phyloP scores from a whole-genome alignment of 2,888 invertebrate genomes.

The Epistrophe eligans region DNA sequence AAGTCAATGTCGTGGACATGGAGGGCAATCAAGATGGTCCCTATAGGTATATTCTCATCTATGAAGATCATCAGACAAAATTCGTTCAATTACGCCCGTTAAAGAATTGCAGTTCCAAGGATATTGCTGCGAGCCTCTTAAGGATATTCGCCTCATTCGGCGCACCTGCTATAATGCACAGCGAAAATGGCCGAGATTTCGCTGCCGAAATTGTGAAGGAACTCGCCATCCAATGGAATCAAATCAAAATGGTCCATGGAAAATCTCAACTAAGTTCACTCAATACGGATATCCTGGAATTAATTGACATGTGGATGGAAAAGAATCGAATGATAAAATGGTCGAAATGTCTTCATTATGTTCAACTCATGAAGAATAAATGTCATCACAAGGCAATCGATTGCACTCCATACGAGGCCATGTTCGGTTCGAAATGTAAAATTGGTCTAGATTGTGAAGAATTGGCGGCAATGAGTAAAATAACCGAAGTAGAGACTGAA shows the following conservation, averaged over 20 bases:
- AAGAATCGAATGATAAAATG: background rate
- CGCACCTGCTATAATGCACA: background rate
- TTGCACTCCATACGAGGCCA: constrained; percentile 9
- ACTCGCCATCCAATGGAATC: background rate
- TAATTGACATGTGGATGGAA: constrained; percentile 6
- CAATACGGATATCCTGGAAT: background rate
- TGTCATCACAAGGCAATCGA: background rate
- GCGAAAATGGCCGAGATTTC: constrained; percentile 9
- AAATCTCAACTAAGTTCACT: background rate
- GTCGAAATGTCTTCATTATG: constrained; percentile 2
- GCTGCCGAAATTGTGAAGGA: background rate
- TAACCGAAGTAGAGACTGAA: background rate
- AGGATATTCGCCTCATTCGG: constrained; percentile 15
- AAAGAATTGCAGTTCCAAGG: background rate
- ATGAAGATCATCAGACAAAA: constrained; percentile 14
- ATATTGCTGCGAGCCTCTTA: background rate
- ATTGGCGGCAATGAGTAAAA: background rate
- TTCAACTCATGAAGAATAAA: constrained; percentile 9
- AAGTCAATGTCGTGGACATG: constrained; percentile 22
- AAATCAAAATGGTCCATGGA: constrained; percentile 7
- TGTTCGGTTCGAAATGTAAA: constrained; percentile 2
- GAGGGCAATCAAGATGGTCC: background rate
- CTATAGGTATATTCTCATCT: background rate
- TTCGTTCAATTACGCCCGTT: constrained; percentile 8
- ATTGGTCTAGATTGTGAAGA: background rate